A percentile compares a stretch with the other conserved stretches of the same genome.
Evolutionary conservation across 2,113 vertebrate genomes (phyloP).

Genomic region (Gulo gulo): DNA sequence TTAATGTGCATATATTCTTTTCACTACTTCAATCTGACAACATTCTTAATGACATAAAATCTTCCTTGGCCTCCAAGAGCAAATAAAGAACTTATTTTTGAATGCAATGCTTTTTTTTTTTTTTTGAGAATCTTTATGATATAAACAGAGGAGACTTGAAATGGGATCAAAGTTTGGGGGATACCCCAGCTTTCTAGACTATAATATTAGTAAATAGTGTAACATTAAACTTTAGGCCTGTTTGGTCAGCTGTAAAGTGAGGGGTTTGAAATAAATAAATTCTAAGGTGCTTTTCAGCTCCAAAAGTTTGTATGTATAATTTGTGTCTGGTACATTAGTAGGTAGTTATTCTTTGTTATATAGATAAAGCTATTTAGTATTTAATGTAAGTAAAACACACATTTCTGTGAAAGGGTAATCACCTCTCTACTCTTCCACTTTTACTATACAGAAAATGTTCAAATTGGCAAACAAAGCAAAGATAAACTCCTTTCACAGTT

Average conservation of each 20-base stretch:
- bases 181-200: not conserved
- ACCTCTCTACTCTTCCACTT: not conserved
- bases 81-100: not conserved
- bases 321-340: not conserved
- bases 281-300: not conserved
- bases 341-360: not conserved
- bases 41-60: not conserved
- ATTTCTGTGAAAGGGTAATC: not conserved
- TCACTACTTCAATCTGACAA: not conserved
- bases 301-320: not conserved
- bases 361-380: not conserved
- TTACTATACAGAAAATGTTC: not conserved
- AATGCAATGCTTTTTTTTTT: not conserved
- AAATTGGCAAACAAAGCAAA: not conserved
- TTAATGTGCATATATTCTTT: not conserved
- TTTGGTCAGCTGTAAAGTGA: not conserved
- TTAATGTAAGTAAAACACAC: not conserved
- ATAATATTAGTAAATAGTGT: not conserved
- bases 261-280: not conserved
- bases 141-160: not conserved
- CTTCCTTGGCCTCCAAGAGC: not conserved
- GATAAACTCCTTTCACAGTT: not conserved
- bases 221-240: not conserved
- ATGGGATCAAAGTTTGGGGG: not conserved
- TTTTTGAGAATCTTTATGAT: not conserved